These are phyloP conservation scores for Rhinogobius similis DNA, from an alignment of 2,113 vertebrate species.

Conservation along the genomic window DNA sequence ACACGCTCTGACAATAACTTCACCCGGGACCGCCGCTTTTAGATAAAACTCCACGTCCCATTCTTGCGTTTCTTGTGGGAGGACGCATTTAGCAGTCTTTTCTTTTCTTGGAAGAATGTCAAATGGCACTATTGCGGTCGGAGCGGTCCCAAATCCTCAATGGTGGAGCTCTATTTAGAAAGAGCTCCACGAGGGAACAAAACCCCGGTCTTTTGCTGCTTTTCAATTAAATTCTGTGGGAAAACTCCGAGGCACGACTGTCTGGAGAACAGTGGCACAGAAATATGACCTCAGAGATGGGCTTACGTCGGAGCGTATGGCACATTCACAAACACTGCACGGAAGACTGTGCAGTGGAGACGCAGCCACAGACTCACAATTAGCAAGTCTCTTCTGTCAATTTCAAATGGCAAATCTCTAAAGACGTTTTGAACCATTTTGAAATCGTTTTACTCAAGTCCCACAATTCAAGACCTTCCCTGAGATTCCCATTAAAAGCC, in stretches of 20 bases:
- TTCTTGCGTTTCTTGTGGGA: slow-evolving; percentile 54
- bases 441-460: slow-evolving; percentile 25
- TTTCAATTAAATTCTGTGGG: slow-evolving; percentile 60
- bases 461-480: slow-evolving; percentile 11
- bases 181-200: slow-evolving; percentile 39
- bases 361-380: slow-evolving; percentile 47
- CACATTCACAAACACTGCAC: neutral
- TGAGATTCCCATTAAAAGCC: slow-evolving; percentile 17
- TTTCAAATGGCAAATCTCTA: slow-evolving; percentile 59
- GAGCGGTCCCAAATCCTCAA: slow-evolving; percentile 44
- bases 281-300: slow-evolving; percentile 33
- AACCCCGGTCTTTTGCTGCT: slow-evolving; percentile 49
- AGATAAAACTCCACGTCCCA: slow-evolving; percentile 53
- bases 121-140: slow-evolving; percentile 36
- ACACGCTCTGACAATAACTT: slow-evolving; percentile 26
- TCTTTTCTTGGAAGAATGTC: slow-evolving; percentile 59
- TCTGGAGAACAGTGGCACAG: slow-evolving; percentile 31
- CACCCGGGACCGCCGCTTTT: slow-evolving; percentile 65
- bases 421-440: slow-evolving; percentile 62
- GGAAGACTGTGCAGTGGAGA: neutral
- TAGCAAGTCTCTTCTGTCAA: slow-evolving; percentile 63
- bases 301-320: neutral
- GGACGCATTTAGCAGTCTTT: slow-evolving; percentile 62
- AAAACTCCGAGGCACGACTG: slow-evolving; percentile 17
- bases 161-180: slow-evolving; percentile 56